Evolutionary conservation across 2,888 invertebrate species (phyloP), one percentile per base, ranked within the genome.

Genomic region (Petrolisthes cinctipes): DNA sequence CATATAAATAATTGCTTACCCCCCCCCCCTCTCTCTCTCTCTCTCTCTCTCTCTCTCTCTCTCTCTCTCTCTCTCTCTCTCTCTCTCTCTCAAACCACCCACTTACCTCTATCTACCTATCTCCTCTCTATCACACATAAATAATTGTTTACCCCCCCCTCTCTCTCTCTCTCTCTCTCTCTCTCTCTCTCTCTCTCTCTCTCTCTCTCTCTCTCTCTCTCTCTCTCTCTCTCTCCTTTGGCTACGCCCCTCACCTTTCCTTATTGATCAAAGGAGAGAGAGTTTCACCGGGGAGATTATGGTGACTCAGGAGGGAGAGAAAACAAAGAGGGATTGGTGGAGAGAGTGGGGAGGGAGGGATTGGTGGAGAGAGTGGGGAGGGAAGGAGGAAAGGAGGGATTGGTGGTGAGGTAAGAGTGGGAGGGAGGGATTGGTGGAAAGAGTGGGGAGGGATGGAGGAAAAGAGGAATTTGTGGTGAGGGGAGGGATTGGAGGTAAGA

Each of bases 161-260:
- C 57, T 80, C 11, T 20, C 57, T 54, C 80, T 54, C 7, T 9
- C 11, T 37, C 79, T 80, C 57, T 5, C 80, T 78, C 78, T 17
- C 23, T 78, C 51, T 53, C 78, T 37, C 51, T 37, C 78, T 78
- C 78, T 78, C 51, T 53, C 78, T 78, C 51, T 53, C 78, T 78
- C 51, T 17, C 51, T 51, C 78, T 53, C 51, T 51, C 51, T 53
- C 23, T 51, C 51, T 78, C 78, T 37, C 51, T 78, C 51, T 78
- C 78, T 51, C 51, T 11, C 78, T 78, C 78, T 78, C 51, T 78
- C 23, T 78, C 51, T 78, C 78, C 51, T 20, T 51, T 20, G 7
- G 37, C 56, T 53, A 11, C 57, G 20, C 81, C 37, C 4, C n/a
- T 73, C 20, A 17, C 73, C n/a, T 61, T 3, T 61, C 17, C 61